A percentile compares a stretch with the other conserved stretches of the same genome.
phyloP scores from a whole-genome alignment of 2,113 vertebrate species.

The Panthera tigris region DNA sequence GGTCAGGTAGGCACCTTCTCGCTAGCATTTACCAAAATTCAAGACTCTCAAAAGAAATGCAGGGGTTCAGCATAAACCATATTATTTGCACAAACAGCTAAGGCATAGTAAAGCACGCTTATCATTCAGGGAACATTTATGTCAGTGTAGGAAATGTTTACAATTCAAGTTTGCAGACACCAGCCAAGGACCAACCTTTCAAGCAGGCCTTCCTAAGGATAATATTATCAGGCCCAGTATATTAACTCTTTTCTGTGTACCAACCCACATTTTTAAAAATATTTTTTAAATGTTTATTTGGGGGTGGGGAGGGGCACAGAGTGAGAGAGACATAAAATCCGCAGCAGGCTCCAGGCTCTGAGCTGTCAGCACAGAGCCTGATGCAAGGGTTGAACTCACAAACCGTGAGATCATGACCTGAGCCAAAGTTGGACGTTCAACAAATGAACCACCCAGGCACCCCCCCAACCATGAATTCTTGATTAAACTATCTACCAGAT shows the following conservation, averaged over 20 bases:
- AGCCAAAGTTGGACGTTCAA: too few species aligned
- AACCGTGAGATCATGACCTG: too few species aligned
- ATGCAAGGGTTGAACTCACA: too few species aligned
- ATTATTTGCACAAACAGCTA: constrained; percentile 26
- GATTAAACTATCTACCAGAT: background rate
- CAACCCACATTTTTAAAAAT: background rate
- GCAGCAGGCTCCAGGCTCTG: too few species aligned
- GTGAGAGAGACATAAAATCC: too few species aligned
- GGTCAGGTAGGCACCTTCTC: background rate
- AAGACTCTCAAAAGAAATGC: background rate
- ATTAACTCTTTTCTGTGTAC: background rate
- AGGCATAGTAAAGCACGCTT: background rate
- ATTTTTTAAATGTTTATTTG: too few species aligned
- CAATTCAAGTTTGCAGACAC: background rate
- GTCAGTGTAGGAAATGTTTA: constrained; percentile 13
- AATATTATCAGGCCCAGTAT: background rate
- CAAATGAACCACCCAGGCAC: too few species aligned
- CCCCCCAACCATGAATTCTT: background rate
- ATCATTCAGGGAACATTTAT: background rate
- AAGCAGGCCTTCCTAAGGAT: background rate
- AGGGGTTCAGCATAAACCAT: constrained; percentile 26
- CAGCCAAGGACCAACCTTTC: background rate
- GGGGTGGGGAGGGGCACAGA: too few species aligned
- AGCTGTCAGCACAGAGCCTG: too few species aligned
- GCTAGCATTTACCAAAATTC: background rate